These are phyloP conservation scores for Cheilosia impressa DNA, from an alignment of 2,888 invertebrate genomes.

Conservation along the genomic window DNA sequence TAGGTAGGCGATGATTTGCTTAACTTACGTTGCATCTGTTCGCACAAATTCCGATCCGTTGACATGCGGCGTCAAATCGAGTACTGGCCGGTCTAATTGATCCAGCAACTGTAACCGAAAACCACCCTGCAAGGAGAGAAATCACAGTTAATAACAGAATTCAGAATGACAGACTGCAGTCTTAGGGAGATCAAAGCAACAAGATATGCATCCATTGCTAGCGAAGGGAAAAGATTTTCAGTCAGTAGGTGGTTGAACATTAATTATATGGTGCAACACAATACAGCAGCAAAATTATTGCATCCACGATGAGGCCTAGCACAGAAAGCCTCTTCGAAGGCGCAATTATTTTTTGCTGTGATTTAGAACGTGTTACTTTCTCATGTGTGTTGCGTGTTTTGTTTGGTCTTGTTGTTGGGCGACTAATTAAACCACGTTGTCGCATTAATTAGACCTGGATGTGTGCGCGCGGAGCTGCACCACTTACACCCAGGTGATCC, in stretches of 20 bases:
- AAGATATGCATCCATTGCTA: conserved; percentile 42
- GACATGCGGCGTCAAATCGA: conserved; percentile 93
- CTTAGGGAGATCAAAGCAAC: conserved; percentile 32
- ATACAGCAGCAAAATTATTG: conserved; percentile 7
- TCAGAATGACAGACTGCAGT: not conserved
- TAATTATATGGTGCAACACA: conserved; percentile 59
- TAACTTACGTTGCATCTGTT: conserved; percentile 93
- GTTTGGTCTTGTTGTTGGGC: not conserved
- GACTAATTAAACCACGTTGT: conserved; percentile 44
- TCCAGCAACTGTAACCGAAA: conserved; percentile 95
- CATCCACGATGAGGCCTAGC: conserved; percentile 15
- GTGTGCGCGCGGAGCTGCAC: not conserved
- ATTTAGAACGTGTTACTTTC: conserved; percentile 69
- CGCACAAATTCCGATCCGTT: conserved; percentile 91
- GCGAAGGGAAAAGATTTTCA: conserved; percentile 16
- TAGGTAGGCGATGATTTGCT: not conserved
- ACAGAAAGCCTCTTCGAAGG: conserved; percentile 35
- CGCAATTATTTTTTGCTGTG: conserved; percentile 55
- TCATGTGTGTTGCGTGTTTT: conserved; percentile 52
- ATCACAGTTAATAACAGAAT: not conserved
- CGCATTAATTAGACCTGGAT: conserved; percentile 10
- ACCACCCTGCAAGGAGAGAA: conserved; percentile 89
- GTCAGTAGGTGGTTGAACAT: conserved; percentile 52
- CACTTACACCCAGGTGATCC: conserved; percentile 2
- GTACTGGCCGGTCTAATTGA: conserved; percentile 91